A percentile compares a stretch with the other conserved stretches of the same genome.
Evolutionary conservation across 1,140 invertebrate genomes (phyloP).

Genomic region (Spodoptera frugiperda): DNA sequence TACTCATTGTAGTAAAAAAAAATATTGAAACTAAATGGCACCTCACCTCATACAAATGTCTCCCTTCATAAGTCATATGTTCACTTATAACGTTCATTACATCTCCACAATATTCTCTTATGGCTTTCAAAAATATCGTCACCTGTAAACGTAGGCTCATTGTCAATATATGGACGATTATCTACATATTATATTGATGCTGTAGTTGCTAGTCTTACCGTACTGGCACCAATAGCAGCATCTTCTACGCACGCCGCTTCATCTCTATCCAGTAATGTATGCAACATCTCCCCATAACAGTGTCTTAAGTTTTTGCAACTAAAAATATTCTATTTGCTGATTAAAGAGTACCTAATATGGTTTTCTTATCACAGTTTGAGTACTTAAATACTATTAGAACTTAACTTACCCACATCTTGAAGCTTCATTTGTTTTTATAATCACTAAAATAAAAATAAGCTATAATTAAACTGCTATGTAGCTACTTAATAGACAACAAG

Average conservation of each 20-base stretch:
- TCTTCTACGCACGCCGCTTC: conserved; percentile 71
- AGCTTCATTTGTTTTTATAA: conserved; percentile 17
- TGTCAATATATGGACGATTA: neutral
- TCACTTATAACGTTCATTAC: conserved; percentile 57
- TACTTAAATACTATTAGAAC: neutral
- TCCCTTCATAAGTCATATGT: conserved; percentile 62
- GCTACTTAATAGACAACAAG: neutral
- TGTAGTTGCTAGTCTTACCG: conserved; percentile 54
- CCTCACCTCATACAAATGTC: conserved; percentile 70
- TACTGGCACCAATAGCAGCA: conserved; percentile 63
- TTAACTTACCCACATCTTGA: conserved; percentile 56
- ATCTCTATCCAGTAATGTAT: conserved; percentile 56
- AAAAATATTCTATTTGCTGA: neutral
- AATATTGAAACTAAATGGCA: neutral
- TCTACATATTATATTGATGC: too few species aligned
- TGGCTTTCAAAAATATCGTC: conserved; percentile 69
- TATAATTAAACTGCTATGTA: too few species aligned
- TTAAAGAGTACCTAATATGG: neutral
- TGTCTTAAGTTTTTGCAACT: conserved; percentile 66
- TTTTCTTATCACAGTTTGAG: too few species aligned
- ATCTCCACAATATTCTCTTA: conserved; percentile 64
- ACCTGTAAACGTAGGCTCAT: conserved; percentile 60
- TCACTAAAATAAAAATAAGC: conserved; percentile 31
- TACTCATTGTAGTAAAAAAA: neutral
- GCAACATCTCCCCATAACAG: conserved; percentile 69